phyloP scores from a whole-genome alignment of 2,797 vertebrate genomes.

The Pterois miles region DNA sequence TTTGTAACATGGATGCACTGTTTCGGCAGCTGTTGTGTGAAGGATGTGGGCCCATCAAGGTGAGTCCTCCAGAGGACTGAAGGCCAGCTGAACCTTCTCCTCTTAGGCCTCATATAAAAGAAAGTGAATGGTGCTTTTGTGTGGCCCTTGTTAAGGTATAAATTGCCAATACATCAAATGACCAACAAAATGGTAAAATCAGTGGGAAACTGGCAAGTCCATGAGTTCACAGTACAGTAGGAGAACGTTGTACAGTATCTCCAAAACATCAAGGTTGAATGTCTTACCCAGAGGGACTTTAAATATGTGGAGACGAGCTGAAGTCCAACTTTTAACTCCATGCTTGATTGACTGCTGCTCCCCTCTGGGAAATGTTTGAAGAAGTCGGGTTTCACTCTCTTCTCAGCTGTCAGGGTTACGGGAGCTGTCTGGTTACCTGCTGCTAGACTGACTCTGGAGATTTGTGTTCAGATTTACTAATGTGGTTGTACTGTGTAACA shows the following conservation, averaged over 20 bases:
- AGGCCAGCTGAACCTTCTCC: background rate
- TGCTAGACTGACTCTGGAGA: conserved; percentile 14
- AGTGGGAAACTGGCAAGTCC: background rate
- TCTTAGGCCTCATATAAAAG: background rate
- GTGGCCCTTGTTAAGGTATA: background rate
- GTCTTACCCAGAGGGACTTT: background rate
- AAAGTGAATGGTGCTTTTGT: background rate
- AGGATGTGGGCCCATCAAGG: background rate
- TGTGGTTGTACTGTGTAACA: background rate
- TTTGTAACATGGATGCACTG: background rate
- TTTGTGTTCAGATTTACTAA: background rate
- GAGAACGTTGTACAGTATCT: background rate
- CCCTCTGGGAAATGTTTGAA: conserved; percentile 34
- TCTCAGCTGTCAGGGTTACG: conserved; percentile 37
- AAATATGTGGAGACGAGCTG: background rate
- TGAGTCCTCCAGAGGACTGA: background rate
- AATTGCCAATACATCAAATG: background rate
- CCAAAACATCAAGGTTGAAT: background rate
- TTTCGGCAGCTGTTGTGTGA: background rate
- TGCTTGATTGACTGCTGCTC: conserved; percentile 53
- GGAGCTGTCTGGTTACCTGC: conserved; percentile 33
- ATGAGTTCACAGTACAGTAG: background rate
- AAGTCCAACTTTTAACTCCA: conserved; percentile 22
- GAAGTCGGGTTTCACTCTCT: conserved; percentile 15
- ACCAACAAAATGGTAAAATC: background rate